These are phyloP conservation scores for Scaptomyza graminum DNA, from an alignment of 1,140 invertebrate species.

Conservation along the genomic window DNA sequence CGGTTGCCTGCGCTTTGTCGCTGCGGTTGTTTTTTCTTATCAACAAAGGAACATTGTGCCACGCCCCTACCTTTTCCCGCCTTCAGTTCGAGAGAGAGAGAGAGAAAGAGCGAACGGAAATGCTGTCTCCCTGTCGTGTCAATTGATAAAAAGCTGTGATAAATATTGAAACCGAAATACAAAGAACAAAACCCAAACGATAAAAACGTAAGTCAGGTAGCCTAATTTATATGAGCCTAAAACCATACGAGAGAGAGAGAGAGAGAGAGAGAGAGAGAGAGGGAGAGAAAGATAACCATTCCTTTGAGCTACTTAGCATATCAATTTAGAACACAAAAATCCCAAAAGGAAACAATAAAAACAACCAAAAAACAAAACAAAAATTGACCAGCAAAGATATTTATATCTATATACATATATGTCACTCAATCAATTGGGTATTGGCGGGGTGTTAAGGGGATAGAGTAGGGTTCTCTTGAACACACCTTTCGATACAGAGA, in stretches of 20 bases:
- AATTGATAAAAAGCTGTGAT: slow-evolving; percentile 76
- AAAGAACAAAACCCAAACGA: slow-evolving; percentile 14
- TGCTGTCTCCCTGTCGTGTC: slow-evolving; percentile 47
- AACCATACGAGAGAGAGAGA: neutral
- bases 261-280: neutral
- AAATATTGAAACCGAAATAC: slow-evolving; percentile 55
- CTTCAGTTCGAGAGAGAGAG: no score
- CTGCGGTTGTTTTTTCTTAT: slow-evolving; percentile 37
- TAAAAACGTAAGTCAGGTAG: slow-evolving; percentile 54
- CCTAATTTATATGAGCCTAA: slow-evolving; percentile 54
- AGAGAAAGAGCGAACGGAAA: slow-evolving; percentile 47
- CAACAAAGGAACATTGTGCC: slow-evolving; percentile 12
- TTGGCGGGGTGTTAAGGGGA: no score
- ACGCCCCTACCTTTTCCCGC: neutral
- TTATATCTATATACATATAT: slow-evolving; percentile 41
- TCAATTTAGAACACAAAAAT: slow-evolving; percentile 64
- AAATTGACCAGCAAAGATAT: slow-evolving; percentile 40
- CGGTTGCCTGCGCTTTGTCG: slow-evolving; percentile 20
- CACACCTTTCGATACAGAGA: no score
- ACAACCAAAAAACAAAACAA: slow-evolving; percentile 22
- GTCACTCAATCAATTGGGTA: slow-evolving; percentile 45
- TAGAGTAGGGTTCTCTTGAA: no score
- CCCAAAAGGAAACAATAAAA: slow-evolving; percentile 15
- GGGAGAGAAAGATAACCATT: neutral
- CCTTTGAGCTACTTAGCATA: slow-evolving; percentile 68